Evolutionary conservation across 2,888 invertebrate species (phyloP).

Genomic region (Opisthograptis luteolata): DNA sequence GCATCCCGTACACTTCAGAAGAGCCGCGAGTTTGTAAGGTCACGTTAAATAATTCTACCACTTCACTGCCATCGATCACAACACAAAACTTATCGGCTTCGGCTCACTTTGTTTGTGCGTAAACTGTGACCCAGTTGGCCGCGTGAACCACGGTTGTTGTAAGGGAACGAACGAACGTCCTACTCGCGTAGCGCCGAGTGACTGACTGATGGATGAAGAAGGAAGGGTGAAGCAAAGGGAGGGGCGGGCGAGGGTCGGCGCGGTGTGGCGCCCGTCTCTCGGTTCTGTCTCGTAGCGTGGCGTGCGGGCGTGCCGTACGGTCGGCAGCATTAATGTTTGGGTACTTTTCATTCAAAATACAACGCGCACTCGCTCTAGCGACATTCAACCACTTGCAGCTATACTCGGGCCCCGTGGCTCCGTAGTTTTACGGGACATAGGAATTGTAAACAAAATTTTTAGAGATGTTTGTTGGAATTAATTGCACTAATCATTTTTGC

Average conservation of each 20-base stretch:
- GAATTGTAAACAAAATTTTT: too few species aligned
- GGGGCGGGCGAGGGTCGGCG: constrained; percentile 54
- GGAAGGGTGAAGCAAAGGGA: constrained; percentile 54
- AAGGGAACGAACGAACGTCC: constrained; percentile 59
- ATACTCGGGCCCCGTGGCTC: too few species aligned
- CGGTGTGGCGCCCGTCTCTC: constrained; percentile 43
- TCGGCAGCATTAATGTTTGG: constrained; percentile 40
- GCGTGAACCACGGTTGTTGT: constrained; percentile 65
- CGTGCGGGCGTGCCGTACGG: constrained; percentile 35
- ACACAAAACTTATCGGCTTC: constrained; percentile 58
- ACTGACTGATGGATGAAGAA: constrained; percentile 77
- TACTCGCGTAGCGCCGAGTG: constrained; percentile 65
- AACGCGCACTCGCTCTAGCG: constrained; percentile 23
- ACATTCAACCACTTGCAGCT: too few species aligned
- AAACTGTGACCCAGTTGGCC: constrained; percentile 78
- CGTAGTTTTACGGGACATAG: too few species aligned
- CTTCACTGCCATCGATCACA: constrained; percentile 69
- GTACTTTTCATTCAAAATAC: constrained; percentile 41
- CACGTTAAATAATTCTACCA: constrained; percentile 61
- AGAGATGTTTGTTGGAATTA: too few species aligned
- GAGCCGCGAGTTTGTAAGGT: constrained; percentile 70
- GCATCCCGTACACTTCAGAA: constrained; percentile 82
- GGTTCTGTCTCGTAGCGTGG: constrained; percentile 41
- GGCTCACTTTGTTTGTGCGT: constrained; percentile 57
- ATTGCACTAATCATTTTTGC: too few species aligned